phyloP scores from a whole-genome alignment of 2,888 invertebrate genomes.

The Heliconius erato region DNA sequence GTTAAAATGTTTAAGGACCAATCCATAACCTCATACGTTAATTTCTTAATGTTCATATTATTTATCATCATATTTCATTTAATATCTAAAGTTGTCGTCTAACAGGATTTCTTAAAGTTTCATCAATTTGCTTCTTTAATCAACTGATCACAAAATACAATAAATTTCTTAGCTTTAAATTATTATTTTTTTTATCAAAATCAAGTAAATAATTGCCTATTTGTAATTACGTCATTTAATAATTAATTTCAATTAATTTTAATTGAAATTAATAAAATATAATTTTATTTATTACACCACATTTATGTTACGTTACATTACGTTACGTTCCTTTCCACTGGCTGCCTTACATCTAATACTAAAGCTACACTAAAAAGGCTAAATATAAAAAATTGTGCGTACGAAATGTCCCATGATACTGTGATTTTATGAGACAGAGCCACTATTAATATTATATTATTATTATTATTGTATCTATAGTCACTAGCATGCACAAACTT shows the following conservation, averaged over 20 bases:
- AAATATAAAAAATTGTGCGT: slow-evolving; percentile 54
- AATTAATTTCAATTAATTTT: background rate
- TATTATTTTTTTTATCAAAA: no score
- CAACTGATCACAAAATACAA: background rate
- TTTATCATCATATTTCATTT: background rate
- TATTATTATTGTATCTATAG: slow-evolving; percentile 36
- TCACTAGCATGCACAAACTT: slow-evolving; percentile 72
- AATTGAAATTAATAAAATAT: background rate
- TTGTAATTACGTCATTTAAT: background rate
- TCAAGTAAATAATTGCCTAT: no score
- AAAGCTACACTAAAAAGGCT: slow-evolving; percentile 20
- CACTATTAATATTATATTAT: slow-evolving; percentile 35
- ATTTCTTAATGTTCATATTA: background rate
- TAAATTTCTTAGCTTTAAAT: background rate
- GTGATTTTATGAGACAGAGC: slow-evolving; percentile 55
- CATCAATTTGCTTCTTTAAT: background rate
- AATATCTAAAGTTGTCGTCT: background rate
- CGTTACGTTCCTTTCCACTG: background rate
- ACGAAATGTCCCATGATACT: slow-evolving; percentile 49
- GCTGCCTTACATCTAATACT: slow-evolving; percentile 13
- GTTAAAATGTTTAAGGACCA: background rate
- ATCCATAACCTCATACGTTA: background rate
- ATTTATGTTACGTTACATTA: background rate
- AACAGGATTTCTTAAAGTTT: background rate
- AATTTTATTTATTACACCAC: background rate